Evolutionary conservation across 2,797 vertebrate genomes (phyloP), one percentile per base, ranked within the genome.

Genomic region (Onychomys leucogaster): DNA sequence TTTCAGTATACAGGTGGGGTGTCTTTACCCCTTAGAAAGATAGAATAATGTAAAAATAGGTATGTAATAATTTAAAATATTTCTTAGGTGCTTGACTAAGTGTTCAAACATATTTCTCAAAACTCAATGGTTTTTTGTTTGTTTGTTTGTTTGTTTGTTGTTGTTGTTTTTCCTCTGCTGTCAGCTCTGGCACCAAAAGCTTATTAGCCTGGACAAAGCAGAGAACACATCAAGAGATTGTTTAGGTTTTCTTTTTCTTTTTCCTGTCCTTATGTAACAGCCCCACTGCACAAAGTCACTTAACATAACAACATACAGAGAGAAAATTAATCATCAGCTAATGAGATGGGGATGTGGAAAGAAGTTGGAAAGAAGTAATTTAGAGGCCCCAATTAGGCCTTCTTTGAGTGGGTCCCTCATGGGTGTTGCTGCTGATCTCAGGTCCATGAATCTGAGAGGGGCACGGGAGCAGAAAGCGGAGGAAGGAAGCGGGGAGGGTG

Each of bases 251-350:
- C 55, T 73, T 43, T 41, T 34, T 25, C 13, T 52, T 73, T 49
- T 25, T 21, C 21, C 49, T 23, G 49, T 80, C 81, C 81, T 96
- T 81, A 90, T 96, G n/a, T 96, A 96, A 97, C n/a, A 87, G 52
- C 21, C 81, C 78, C 59, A 27, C 88, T 71, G 49, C 82, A 94
- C 46, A 77, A 94, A 85, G 95, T 97, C 97, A 94, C 65, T 52
- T 89, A 96, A 84, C 65, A 57, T 86, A 96, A 81, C 82, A 94
- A 86, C 4, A 4, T 88, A 94, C 82, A 85, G 63, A 96, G 89
- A 81, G 90, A 96, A 94, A 97, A 97, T 96, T 97, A 97, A 97
- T 97, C 95, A 94, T 92, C 13, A 0, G 46, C 92, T 98, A 96
- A 96, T 95, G 90, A 96, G 85, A 86, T 32, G 65, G 90, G 61